A percentile compares a stretch with the other conserved stretches of the same genome.
Evolutionary conservation across 2,113 vertebrate genomes (phyloP).

Genomic region (Mustela lutreola): DNA sequence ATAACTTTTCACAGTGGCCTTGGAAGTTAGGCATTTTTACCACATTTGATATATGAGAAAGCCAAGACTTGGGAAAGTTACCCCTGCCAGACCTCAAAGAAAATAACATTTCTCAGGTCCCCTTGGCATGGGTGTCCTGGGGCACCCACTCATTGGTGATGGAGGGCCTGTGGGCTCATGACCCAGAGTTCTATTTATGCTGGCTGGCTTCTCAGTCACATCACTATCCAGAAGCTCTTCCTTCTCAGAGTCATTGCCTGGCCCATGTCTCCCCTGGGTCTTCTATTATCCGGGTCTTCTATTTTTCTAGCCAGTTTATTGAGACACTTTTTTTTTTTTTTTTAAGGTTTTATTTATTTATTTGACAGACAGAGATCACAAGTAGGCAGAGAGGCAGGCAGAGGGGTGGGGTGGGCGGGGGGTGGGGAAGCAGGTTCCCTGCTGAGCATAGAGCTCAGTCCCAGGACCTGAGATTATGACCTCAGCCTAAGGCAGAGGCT

Average conservation of each 20-base stretch:
- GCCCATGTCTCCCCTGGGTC: neutral
- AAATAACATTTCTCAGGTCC: neutral
- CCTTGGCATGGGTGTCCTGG: neutral
- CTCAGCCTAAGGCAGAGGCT: too few species aligned
- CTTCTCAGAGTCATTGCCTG: neutral
- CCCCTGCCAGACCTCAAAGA: neutral
- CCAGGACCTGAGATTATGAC: too few species aligned
- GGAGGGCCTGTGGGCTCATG: too few species aligned
- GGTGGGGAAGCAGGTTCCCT: too few species aligned
- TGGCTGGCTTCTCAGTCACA: neutral
- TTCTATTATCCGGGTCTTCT: too few species aligned
- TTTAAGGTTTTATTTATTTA: too few species aligned
- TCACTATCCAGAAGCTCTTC: neutral
- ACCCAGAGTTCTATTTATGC: too few species aligned
- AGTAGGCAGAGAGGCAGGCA: too few species aligned
- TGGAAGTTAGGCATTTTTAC: neutral
- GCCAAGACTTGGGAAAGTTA: neutral
- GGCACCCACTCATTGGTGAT: neutral
- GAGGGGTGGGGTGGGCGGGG: rapidly evolving
- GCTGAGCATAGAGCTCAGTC: too few species aligned
- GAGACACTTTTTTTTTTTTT: neutral
- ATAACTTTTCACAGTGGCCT: neutral
- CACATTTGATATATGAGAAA: neutral
- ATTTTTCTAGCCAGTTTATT: neutral
- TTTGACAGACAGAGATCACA: too few species aligned